Conservation (phyloP, 2,888 invertebrate genomes). For the Leptothorax acervorum region DNA sequence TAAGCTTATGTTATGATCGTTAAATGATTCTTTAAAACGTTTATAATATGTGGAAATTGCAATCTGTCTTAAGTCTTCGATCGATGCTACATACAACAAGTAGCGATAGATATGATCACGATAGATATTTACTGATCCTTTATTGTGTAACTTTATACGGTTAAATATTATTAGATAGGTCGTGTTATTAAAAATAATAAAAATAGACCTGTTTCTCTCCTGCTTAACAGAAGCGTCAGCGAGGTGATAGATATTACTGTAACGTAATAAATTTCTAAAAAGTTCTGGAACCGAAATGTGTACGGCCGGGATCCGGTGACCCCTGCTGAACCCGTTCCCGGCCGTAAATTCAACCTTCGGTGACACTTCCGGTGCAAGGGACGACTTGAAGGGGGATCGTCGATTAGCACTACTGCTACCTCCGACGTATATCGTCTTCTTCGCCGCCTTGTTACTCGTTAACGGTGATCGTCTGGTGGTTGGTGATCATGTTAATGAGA, state of each 20-base stretch:
- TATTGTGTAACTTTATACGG: not conserved
- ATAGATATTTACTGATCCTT: not conserved
- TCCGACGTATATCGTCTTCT: slow-evolving; percentile 20
- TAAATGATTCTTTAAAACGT: not conserved
- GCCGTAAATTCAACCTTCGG: slow-evolving; percentile 55
- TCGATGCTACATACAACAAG: not conserved
- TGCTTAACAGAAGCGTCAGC: not conserved
- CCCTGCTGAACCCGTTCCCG: slow-evolving; percentile 44
- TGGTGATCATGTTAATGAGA: slow-evolving; percentile 32
- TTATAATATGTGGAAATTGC: not conserved
- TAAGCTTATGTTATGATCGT: not conserved
- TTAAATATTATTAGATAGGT: slow-evolving; percentile 22
- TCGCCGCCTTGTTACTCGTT: slow-evolving; percentile 48
- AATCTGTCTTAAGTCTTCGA: not conserved
- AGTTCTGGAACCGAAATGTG: slow-evolving; percentile 58
- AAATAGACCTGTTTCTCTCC: not conserved
- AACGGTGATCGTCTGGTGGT: slow-evolving; percentile 39
- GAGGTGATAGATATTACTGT: slow-evolving; percentile 33
- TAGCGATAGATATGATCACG: not conserved
- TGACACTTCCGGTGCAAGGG: slow-evolving; percentile 46
- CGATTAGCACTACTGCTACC: slow-evolving; percentile 48
- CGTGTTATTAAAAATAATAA: slow-evolving; percentile 1
- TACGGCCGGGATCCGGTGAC: slow-evolving; percentile 36
- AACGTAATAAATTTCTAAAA: slow-evolving; percentile 57
- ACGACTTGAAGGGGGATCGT: slow-evolving; percentile 3